phyloP scores from a whole-genome alignment of 1,140 invertebrate species.

The Drosophila miranda region DNA sequence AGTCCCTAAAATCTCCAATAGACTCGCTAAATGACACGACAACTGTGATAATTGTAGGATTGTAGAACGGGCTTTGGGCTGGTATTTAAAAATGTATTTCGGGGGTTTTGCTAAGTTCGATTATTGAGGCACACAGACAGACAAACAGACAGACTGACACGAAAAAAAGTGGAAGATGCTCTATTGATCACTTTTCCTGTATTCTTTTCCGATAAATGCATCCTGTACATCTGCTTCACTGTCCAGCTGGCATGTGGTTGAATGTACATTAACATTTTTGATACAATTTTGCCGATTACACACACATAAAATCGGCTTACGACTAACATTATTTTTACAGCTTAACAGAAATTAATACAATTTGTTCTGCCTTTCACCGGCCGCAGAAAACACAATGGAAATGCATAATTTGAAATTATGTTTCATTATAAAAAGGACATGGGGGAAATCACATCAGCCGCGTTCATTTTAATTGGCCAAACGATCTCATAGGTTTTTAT shows the following conservation, averaged over 20 bases:
- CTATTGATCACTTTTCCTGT: too few species aligned
- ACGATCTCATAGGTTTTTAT: constrained; percentile 37
- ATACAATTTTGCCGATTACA: constrained; percentile 12
- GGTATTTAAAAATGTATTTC: too few species aligned
- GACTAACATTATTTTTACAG: constrained; percentile 52
- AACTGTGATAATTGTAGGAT: too few species aligned
- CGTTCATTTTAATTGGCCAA: constrained; percentile 56
- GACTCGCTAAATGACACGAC: too few species aligned
- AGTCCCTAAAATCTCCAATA: not conserved
- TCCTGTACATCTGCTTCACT: not conserved
- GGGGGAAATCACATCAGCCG: constrained; percentile 19
- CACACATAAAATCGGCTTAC: constrained; percentile 18
- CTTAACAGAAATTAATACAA: constrained; percentile 35
- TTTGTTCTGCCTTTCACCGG: constrained; percentile 4
- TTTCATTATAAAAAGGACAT: constrained; percentile 49
- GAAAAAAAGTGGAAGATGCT: too few species aligned
- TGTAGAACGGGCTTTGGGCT: too few species aligned
- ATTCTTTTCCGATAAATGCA: not conserved
- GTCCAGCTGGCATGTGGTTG: not conserved
- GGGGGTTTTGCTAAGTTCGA: too few species aligned
- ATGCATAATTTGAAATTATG: constrained; percentile 41
- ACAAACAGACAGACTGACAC: too few species aligned
- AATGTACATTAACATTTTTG: constrained; percentile 7
- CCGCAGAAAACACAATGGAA: constrained; percentile 15
- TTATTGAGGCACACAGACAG: too few species aligned